Conservation (phyloP, 2,113 vertebrate species). For the Anolis sagrei region DNA sequence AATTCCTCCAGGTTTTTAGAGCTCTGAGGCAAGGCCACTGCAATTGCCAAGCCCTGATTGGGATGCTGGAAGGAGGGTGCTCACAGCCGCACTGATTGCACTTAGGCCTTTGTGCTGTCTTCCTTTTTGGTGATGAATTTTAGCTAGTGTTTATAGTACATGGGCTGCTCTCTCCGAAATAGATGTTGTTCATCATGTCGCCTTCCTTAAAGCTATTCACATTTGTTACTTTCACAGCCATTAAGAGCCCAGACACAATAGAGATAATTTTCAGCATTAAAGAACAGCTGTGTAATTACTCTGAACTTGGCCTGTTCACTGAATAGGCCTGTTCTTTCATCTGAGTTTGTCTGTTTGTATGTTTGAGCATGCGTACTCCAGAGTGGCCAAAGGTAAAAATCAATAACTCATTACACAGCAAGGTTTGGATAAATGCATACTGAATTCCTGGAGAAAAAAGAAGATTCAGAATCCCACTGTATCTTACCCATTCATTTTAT, state of each 20-base stretch:
- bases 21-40: background rate
- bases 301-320: slow-evolving; percentile 54
- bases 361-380: background rate
- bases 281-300: slow-evolving; percentile 58
- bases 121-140: slow-evolving; percentile 21
- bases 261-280: slow-evolving; percentile 61
- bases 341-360: slow-evolving; percentile 8
- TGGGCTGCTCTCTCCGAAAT: slow-evolving; percentile 25
- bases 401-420: slow-evolving; percentile 55
- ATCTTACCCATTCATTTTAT: slow-evolving; percentile 55
- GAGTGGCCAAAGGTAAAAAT: slow-evolving; percentile 54
- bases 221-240: slow-evolving; percentile 47
- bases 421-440: background rate
- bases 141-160: background rate
- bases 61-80: background rate
- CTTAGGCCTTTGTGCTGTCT: slow-evolving; percentile 8
- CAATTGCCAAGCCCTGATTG: slow-evolving; percentile 6
- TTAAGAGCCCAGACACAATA: slow-evolving; percentile 64
- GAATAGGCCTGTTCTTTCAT: slow-evolving; percentile 47
- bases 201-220: slow-evolving; percentile 34
- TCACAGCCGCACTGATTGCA: background rate
- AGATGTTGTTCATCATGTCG: slow-evolving; percentile 24
- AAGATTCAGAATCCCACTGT: slow-evolving; percentile 48
- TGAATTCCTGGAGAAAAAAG: slow-evolving; percentile 57
- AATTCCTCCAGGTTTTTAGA: background rate